Conservation (phyloP, 2,797 vertebrate genomes). For the Leptodactylus fallax region DNA sequence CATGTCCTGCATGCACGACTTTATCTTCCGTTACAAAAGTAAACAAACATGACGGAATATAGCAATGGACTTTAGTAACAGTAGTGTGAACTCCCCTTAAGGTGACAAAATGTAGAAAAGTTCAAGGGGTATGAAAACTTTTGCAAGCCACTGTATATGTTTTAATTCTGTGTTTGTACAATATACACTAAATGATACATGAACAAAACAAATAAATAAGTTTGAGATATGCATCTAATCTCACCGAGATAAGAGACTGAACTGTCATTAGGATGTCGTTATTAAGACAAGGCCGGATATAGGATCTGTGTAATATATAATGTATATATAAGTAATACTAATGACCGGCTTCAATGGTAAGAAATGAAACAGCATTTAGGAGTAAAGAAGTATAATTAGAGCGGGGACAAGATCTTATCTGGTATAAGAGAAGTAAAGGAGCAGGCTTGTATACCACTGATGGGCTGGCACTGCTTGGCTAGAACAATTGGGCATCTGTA, state of each 20-base stretch:
- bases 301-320: not conserved
- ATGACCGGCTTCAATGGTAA: not conserved
- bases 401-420: slow-evolving; percentile 39
- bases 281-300: not conserved
- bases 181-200: not conserved
- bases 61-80: too few relatives aligned
- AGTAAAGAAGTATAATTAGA: slow-evolving; percentile 13
- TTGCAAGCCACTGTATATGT: too few relatives aligned
- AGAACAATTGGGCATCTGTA: slow-evolving; percentile 63
- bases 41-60: too few relatives aligned
- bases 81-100: too few relatives aligned
- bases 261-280: not conserved
- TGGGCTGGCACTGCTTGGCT: slow-evolving; percentile 41
- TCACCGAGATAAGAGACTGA: not conserved
- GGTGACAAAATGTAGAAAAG: too few relatives aligned
- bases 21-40: too few relatives aligned
- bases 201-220: not conserved
- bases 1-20: too few relatives aligned
- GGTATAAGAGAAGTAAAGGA: slow-evolving; percentile 24
- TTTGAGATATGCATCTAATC: not conserved
- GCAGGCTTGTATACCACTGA: slow-evolving; percentile 22
- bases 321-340: slow-evolving; percentile 19
- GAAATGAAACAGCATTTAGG: not conserved
- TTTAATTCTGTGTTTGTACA: not conserved
- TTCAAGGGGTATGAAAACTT: too few relatives aligned